phyloP scores from a whole-genome alignment of 2,797 vertebrate genomes.

The Euphonia xanthogaster region DNA sequence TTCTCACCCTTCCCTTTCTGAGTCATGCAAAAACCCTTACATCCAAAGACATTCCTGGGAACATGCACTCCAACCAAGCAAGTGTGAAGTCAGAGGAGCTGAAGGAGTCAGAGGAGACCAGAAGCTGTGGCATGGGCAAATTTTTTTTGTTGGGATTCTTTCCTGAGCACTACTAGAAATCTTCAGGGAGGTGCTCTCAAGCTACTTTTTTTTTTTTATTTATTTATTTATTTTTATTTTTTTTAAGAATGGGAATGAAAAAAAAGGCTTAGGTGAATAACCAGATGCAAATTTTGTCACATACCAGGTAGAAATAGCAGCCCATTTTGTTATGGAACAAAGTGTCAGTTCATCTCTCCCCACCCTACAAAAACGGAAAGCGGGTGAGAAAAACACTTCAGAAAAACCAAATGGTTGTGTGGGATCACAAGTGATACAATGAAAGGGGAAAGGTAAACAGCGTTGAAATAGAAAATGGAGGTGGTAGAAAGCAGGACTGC shows the following conservation, averaged over 20 bases:
- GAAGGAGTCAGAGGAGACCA: background rate
- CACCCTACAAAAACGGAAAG: fast-evolving
- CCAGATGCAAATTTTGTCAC: background rate
- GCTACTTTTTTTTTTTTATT: background rate
- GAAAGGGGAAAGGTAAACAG: background rate
- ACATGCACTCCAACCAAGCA: background rate
- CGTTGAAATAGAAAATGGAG: background rate
- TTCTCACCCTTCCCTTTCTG: background rate
- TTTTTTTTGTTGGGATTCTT: background rate
- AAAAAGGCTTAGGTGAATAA: background rate
- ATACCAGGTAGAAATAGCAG: background rate
- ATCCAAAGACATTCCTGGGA: background rate
- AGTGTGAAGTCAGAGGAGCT: background rate
- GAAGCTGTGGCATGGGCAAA: background rate
- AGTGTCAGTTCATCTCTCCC: background rate
- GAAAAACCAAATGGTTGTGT: background rate
- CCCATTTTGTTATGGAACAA: background rate
- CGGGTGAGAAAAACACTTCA: background rate
- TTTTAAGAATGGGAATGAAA: background rate
- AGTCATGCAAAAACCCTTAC: background rate
- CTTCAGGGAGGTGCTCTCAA: background rate
- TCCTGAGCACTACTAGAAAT: background rate
- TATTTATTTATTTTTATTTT: no score
- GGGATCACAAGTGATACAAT: background rate
- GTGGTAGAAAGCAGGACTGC: background rate